Percentiles rank a stretch among this genome's conserved stretches.
These are phyloP conservation scores for Trichonephila clavata DNA, from an alignment of 1,140 invertebrate genomes.

Conservation along the genomic window DNA sequence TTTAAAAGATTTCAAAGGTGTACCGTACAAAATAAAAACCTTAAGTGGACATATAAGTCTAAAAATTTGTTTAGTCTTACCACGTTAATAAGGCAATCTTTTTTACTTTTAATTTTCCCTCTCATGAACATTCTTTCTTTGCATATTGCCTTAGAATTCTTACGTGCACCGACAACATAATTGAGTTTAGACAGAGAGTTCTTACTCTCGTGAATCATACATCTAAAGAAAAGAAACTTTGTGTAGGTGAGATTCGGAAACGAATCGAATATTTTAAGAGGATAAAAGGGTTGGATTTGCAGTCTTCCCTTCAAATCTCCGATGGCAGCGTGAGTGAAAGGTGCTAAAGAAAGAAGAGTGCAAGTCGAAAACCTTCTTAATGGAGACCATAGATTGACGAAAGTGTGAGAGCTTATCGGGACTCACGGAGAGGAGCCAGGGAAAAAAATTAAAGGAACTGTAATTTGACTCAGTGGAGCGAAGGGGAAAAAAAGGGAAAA, in stretches of 20 bases:
- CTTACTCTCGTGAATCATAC: not conserved
- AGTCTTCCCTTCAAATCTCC: conserved; percentile 13
- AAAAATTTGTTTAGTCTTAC: not conserved
- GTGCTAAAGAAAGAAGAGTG: conserved; percentile 25
- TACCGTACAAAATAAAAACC: no score
- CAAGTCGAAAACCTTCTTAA: conserved; percentile 36
- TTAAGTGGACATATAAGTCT: no score
- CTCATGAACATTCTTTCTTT: not conserved
- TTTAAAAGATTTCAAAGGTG: no score
- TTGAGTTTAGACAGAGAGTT: not conserved
- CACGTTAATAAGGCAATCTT: not conserved
- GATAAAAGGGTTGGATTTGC: conserved; percentile 46
- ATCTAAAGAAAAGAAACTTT: not conserved
- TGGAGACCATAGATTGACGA: conserved; percentile 56
- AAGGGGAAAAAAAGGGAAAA: conserved; percentile 41
- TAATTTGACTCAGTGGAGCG: conserved; percentile 68
- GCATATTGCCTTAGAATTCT: not conserved
- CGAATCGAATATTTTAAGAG: conserved; percentile 54
- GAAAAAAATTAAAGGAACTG: conserved; percentile 61
- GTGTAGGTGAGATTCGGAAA: not conserved
- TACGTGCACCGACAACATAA: not conserved
- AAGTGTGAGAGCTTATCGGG: conserved; percentile 56
- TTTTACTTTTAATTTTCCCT: not conserved
- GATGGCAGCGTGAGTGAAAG: not conserved
- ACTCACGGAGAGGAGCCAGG: not conserved